Evolutionary conservation across 1,140 invertebrate species (phyloP), one percentile per base, ranked within the genome.

Genomic region (Phenacoccus solenopsis): DNA sequence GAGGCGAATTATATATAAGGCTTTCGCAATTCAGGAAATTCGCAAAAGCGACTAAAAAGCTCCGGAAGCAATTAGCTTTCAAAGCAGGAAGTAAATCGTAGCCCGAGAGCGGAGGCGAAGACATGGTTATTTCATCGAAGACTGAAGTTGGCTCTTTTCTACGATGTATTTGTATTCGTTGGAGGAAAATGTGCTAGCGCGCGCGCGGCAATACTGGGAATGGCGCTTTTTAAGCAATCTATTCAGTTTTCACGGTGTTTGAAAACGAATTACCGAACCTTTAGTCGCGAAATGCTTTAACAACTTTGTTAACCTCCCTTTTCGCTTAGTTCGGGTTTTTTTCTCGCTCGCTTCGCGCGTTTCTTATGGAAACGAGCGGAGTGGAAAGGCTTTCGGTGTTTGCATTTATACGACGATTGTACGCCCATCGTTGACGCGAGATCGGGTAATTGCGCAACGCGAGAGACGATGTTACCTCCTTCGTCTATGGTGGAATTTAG

Each of bases 1-100:
- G 38, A 10, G 38, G 13, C 38, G 38, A 49, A 49, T 49, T 49
- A 49, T 49, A 49, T 49, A 49, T 49, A 49, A 49, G 38, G 38
- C 38, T 49, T 49, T 49, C 38, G 38, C 38, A 49, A 49, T 49
- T 49, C 38, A 49, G 38, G 38, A 49, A 49, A 49, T 49, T 49
- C 38, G 38, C 38, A 49, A 49, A 49, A 49, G 38, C 38, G 38
- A 49, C 38, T 49, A 49, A 49, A 49, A 49, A 49, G 38, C 38
- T 49, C 38, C 38, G 38, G 38, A 49, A 49, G 38, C 38, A 49
- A 49, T 49, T 49, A 49, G 38, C 38, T 49, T 49, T 49, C 38
- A 49, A 49, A 49, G 38, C 38, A 49, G 38, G 38, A 49, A 49
- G 38, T 49, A 49, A 49, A 49, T 49, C 38, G 38, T 49, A 49